Evolutionary conservation across 2,797 vertebrate species (phyloP), one percentile per base, ranked within the genome.

Genomic region (Botia kubotai): DNA sequence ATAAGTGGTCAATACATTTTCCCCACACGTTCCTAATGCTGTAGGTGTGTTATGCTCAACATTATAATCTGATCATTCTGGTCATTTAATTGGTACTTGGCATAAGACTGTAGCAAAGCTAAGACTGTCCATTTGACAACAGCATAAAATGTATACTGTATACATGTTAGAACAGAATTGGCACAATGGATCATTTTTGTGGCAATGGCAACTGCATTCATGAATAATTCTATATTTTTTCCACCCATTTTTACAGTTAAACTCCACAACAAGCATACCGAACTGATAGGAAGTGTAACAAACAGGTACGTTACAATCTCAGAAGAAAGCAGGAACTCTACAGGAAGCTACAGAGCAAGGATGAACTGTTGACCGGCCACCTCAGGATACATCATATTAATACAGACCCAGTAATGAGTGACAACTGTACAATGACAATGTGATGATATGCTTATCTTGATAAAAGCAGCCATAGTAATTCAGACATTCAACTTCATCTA

Each of bases 1-100:
- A 82, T 48, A 39, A 46, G 14, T 12, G 53, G 67, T 79, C 57
- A 65, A 82, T 16, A 79, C 65, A 77, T 65, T 77, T 86, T 68
- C 73, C 83, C 68, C 50, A 72, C 78, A 85, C 75, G 86, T 87
- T 75, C 39, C 84, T 87, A 79, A 80, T 50, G 80, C 82, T 85
- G 77, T n/a, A n/a, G 69, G 58, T 50, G 21, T 75, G 80, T 88
- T 81, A 82, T 86, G 50, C 58, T 43, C 2, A 83, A 72, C 55
- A 80, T 6, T 63, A 77, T 52, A 57, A 75, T 46, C 79, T 86
- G 84, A 86, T 86, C 23, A 33, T 33, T 33, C 3, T 33, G 33
- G 82, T 50, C 8, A 39, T 43, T 66, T 19, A 39, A 14, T n/a
- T 36, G 29, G 63, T 66, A n/a, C 33, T 39, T 66, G 63, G 57